A percentile compares a stretch with the other conserved stretches of the same genome.
Conservation (phyloP, 2,888 invertebrate species). For the Taenaris catops region DNA sequence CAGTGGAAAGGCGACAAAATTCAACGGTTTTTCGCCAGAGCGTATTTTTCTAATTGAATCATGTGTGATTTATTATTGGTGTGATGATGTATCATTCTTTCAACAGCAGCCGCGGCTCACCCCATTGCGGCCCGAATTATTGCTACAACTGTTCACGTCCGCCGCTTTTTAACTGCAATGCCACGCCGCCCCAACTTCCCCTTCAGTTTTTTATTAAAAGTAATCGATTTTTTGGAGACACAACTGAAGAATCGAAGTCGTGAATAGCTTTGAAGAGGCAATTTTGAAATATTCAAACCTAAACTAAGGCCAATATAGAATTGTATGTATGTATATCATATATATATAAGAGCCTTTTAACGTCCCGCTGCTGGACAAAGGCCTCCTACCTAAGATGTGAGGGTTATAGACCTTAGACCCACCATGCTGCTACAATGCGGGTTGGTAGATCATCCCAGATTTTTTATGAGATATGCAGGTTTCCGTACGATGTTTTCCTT, state of each 20-base stretch:
- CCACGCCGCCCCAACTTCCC: slow-evolving; percentile 46
- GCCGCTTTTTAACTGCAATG: slow-evolving; percentile 62
- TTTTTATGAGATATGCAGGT: too few relatives aligned
- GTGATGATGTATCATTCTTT: slow-evolving; percentile 80
- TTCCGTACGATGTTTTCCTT: too few relatives aligned
- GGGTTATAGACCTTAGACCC: too few relatives aligned
- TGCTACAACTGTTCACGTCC: slow-evolving; percentile 73
- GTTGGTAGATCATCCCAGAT: too few relatives aligned
- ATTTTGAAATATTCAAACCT: too few relatives aligned
- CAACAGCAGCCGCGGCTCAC: slow-evolving; percentile 72
- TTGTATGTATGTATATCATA: too few relatives aligned
- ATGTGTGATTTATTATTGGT: slow-evolving; percentile 78
- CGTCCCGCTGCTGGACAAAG: too few relatives aligned
- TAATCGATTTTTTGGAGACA: slow-evolving; percentile 34
- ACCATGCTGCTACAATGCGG: too few relatives aligned
- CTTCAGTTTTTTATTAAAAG: slow-evolving; percentile 61
- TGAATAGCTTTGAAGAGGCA: slow-evolving; percentile 31
- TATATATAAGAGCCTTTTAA: too few relatives aligned
- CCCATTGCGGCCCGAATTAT: slow-evolving; percentile 72
- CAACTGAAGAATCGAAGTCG: slow-evolving; percentile 38
- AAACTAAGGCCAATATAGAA: too few relatives aligned
- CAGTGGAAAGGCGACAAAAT: slow-evolving; percentile 50
- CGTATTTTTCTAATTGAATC: slow-evolving; percentile 78
- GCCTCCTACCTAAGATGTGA: too few relatives aligned
- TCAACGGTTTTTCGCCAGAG: slow-evolving; percentile 49